Evolutionary conservation across 2,113 vertebrate genomes (phyloP).

Genomic region (Zosterops japonicus): DNA sequence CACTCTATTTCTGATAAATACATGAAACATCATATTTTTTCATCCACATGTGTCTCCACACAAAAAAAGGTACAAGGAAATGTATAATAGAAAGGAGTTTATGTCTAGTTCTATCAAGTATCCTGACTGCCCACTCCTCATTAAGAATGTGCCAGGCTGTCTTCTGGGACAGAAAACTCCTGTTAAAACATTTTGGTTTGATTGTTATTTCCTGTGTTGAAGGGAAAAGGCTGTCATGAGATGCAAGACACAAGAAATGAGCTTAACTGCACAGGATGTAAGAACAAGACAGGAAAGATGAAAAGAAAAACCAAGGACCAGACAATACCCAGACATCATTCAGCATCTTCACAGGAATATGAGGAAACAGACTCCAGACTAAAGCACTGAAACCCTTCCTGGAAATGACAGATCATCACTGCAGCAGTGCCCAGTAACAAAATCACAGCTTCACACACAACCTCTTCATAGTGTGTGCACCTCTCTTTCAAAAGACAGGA

Average conservation of each 20-base stretch:
- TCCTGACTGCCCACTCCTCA: conserved; percentile 5
- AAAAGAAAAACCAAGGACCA: conserved; percentile 25
- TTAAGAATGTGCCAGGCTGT: conserved; percentile 22
- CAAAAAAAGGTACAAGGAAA: conserved; percentile 1
- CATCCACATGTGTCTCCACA: neutral
- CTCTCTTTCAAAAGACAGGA: fast-evolving
- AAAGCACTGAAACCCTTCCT: neutral
- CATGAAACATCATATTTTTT: neutral
- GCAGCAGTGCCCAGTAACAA: neutral
- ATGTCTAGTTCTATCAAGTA: neutral
- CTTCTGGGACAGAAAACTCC: conserved; percentile 7
- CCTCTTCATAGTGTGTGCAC: neutral
- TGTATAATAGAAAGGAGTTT: neutral
- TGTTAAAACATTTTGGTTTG: conserved; percentile 27
- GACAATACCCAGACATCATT: neutral
- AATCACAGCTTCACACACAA: neutral
- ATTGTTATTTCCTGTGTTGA: neutral
- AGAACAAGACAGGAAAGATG: neutral
- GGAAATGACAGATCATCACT: neutral
- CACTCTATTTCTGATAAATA: neutral
- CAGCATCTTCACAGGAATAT: neutral
- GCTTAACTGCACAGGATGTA: neutral
- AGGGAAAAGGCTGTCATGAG: conserved; percentile 26
- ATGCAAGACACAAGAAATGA: neutral
- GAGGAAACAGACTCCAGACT: neutral